These are phyloP conservation scores for Scaptomyza hsui DNA, from an alignment of 1,140 invertebrate species.

Conservation along the genomic window DNA sequence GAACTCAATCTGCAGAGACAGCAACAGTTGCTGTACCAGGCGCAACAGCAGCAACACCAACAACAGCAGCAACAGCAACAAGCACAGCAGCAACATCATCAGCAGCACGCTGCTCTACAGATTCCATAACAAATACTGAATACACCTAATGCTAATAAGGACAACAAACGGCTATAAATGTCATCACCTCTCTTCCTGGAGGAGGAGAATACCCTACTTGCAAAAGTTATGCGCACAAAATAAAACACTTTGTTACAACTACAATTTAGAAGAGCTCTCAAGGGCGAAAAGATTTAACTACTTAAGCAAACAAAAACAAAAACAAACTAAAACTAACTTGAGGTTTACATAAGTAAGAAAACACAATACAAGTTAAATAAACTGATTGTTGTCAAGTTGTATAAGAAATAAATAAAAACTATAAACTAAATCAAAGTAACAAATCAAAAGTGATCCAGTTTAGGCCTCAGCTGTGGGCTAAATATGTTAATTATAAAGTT, in stretches of 20 bases:
- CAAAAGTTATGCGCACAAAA: slow-evolving; percentile 76
- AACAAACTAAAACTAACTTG: slow-evolving; percentile 45
- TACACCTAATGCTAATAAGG: too few relatives aligned
- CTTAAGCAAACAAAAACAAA: slow-evolving; percentile 27
- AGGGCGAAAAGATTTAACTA: slow-evolving; percentile 16
- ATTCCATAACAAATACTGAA: slow-evolving; percentile 7
- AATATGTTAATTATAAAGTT: slow-evolving; percentile 67
- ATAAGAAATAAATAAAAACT: slow-evolving; percentile 3
- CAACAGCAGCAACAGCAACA: slow-evolving; percentile 25
- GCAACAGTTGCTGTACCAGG: slow-evolving; percentile 60
- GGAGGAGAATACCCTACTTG: slow-evolving; percentile 2
- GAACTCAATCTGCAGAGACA: slow-evolving; percentile 65
- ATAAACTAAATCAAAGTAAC: slow-evolving; percentile 10
- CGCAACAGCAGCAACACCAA: slow-evolving; percentile 36
- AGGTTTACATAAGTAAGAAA: slow-evolving; percentile 32
- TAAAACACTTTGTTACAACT: slow-evolving; percentile 54
- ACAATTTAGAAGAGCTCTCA: slow-evolving; percentile 37
- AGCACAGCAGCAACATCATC: slow-evolving; percentile 5
- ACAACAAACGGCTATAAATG: not conserved
- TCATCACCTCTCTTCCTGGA: not conserved
- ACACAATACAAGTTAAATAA: slow-evolving; percentile 29
- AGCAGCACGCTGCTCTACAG: not conserved
- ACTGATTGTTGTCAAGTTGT: slow-evolving; percentile 40
- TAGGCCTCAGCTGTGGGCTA: slow-evolving; percentile 26
- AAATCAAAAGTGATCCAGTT: slow-evolving; percentile 70